Evolutionary conservation across 2,797 vertebrate species (phyloP), one percentile per base, ranked within the genome.

Genomic region (Helostoma temminkii): DNA sequence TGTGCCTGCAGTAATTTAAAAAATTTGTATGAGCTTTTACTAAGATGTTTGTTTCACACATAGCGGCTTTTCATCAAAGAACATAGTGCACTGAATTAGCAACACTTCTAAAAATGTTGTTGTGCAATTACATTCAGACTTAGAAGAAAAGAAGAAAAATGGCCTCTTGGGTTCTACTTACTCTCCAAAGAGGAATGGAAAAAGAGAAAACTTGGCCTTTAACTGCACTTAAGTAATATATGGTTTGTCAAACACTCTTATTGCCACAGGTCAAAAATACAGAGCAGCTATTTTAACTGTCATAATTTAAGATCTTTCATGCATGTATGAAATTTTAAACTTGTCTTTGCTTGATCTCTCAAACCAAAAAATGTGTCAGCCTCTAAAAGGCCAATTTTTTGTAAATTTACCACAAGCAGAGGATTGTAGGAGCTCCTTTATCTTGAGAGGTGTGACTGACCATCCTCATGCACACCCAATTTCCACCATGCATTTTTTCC

Each of bases 231-330:
- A 28, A 60, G 61, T 73, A 72, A 86, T 61, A 39, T 63, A 65
- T 32, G 30, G 66, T 70, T 82, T n/a, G n/a, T n/a, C n/a, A n/a
- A n/a, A 71, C 30, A 46, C 56, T 19, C 32, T 57, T 59, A 74
- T 66, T 66, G 57, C 72, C 21, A 26, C 16, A 22, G 52, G 62
- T 45, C 39, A 55, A 64, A 41, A 63, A 28, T 1, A 15, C 55
- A 37, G 25, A 52, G 42, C 41, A 7, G 59, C 30, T 64, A 11
- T 7, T 14, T 11, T 36, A 36, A 32, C 30, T 14, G 36, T 12
- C 67, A 66, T 81, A 43, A 80, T 85, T 89, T 68, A 67, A 75
- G 30, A 42, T 67, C 64, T 74, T 32, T 76, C 52, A 76, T 52
- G 52, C 66, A 63, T 75, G 69, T 48, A 32, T 66, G 69, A 74